Conservation (phyloP, 2,113 vertebrate genomes). For the Mohoua ochrocephala region DNA sequence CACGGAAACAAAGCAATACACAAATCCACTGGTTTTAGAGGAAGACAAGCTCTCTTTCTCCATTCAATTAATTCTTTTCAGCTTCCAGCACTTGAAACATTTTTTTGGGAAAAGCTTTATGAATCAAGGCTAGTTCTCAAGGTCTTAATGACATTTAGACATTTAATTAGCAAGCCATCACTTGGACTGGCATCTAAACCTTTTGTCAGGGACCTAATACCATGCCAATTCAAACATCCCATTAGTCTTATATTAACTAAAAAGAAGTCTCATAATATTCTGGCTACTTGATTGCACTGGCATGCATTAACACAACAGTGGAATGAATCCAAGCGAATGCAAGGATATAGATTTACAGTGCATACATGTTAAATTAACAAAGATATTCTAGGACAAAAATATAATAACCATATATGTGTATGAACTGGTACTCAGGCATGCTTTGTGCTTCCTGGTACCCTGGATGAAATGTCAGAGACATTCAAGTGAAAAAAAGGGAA, state of each 20-base stretch:
- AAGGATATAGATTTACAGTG: neutral
- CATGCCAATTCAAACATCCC: conserved; percentile 35
- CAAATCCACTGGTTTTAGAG: conserved; percentile 40
- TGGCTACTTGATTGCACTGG: neutral
- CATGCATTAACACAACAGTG: neutral
- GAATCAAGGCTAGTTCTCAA: conserved; percentile 65
- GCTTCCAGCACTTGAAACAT: conserved; percentile 62
- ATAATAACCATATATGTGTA: neutral
- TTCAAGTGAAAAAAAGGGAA: neutral
- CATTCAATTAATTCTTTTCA: conserved; percentile 55
- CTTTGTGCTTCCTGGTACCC: neutral
- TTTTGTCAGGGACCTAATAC: conserved; percentile 57
- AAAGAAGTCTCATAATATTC: conserved; percentile 21
- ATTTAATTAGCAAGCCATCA: conserved; percentile 70
- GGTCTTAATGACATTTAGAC: conserved; percentile 59
- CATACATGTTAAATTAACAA: neutral
- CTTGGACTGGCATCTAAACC: conserved; percentile 51
- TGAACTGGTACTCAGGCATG: neutral
- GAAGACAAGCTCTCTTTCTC: conserved; percentile 48
- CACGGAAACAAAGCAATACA: conserved; percentile 54
- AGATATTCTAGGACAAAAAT: neutral
- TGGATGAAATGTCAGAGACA: neutral
- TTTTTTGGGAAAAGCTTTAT: conserved; percentile 45
- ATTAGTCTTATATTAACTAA: conserved; percentile 43
- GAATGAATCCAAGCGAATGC: neutral